Percentiles rank a stretch among this genome's conserved stretches.
phyloP scores from a whole-genome alignment of 2,797 vertebrate species.

The Xerus rutilus region DNA sequence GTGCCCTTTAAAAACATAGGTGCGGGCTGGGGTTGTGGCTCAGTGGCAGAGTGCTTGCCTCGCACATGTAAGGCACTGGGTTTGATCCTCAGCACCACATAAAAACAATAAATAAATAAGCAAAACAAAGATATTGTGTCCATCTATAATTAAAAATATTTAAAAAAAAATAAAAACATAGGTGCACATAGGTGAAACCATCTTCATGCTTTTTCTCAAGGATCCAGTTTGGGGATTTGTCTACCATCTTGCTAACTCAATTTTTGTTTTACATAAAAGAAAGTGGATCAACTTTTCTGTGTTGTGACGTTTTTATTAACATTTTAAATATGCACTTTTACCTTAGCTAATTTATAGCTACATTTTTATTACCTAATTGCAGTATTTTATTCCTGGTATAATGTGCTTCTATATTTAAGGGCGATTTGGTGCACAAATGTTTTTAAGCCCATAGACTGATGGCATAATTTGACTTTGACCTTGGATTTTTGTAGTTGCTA shows the following conservation, averaged over 20 bases:
- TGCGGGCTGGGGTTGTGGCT: no score
- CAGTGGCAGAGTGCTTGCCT: no score
- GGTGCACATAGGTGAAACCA: background rate
- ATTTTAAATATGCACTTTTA: slow-evolving; percentile 33
- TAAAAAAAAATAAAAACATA: no score
- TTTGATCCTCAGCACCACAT: no score
- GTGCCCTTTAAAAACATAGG: background rate
- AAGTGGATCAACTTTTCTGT: background rate
- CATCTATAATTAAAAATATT: no score
- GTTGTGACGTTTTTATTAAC: slow-evolving; percentile 7
- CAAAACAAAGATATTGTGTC: no score
- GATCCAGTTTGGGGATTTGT: background rate
- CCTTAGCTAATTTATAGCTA: slow-evolving; percentile 39
- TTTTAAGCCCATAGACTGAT: background rate
- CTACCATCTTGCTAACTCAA: background rate
- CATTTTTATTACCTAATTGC: background rate
- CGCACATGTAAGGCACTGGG: no score
- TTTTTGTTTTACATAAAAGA: slow-evolving; percentile 27
- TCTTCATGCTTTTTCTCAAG: background rate
- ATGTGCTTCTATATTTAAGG: slow-evolving; percentile 8
- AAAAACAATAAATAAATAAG: no score
- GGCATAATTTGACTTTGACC: slow-evolving; percentile 30
- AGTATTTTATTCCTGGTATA: background rate
- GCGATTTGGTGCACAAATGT: background rate
- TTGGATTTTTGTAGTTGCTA: slow-evolving; percentile 75